Conservation (phyloP, 2,797 vertebrate genomes). For the Brachymystax lenok region DNA sequence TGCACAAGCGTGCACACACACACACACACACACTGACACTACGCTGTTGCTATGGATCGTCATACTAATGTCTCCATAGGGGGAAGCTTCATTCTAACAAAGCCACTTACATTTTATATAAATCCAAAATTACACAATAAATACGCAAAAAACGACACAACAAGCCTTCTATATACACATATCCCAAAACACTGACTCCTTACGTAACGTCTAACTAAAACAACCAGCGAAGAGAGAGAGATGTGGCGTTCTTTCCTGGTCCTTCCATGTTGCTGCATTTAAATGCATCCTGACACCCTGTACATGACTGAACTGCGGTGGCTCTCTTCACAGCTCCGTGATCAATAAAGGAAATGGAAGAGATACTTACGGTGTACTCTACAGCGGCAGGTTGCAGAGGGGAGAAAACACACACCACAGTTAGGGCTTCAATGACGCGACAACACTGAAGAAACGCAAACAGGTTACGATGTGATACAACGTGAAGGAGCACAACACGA, state of each 20-base stretch:
- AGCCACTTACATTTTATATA: neutral
- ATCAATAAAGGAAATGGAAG: slow-evolving; percentile 46
- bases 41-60: neutral
- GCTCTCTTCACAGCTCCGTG: neutral
- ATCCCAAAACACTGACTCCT: neutral
- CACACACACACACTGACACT: neutral
- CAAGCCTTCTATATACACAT: too few species aligned
- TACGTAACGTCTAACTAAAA: neutral
- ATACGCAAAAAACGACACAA: neutral
- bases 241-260: neutral
- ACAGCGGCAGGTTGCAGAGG: slow-evolving; percentile 55
- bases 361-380: slow-evolving; percentile 86
- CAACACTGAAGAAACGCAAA: neutral
- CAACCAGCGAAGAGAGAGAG: neutral
- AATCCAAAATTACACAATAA: neutral
- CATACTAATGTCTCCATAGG: neutral
- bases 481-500: neutral
- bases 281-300: neutral
- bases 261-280: neutral
- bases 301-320: neutral
- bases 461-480: neutral
- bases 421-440: neutral
- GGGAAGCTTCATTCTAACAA: neutral
- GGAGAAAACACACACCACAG: slow-evolving; percentile 37
- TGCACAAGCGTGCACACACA: neutral